Evolutionary conservation across 2,797 vertebrate genomes (phyloP), one percentile per base, ranked within the genome.

Genomic region (Benthosema pterotum): DNA sequence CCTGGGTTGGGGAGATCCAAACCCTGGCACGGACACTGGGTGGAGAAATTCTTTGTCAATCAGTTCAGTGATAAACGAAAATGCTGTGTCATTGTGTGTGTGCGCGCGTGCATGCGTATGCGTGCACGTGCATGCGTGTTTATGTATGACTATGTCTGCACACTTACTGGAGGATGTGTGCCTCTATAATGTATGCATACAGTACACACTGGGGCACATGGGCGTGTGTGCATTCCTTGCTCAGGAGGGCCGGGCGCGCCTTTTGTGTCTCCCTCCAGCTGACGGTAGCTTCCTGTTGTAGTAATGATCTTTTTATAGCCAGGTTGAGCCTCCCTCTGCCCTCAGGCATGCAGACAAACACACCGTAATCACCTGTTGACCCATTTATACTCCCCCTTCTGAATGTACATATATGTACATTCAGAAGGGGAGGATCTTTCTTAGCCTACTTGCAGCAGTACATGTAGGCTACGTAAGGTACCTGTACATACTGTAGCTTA

Each of bases 201-300:
- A 38, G 8, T 9, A 7, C 32, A 9, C 57, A 49, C 16, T n/a
- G 55, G 71, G 46, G 53, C 50, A 3, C 60, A 54, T 74, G 85
- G 72, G 81, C n/a, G 81, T 83, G 72, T 71, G 65, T 42, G 52
- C 52, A 75, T 79, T 77, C 67, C 72, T 73, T 32, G 13, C 64
- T 67, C 54, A 28, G 19, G 54, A 28, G 17, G 54, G 57, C 53
- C 13, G 22, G 50, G 63, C 50, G 65, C 15, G 65, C 28, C 25
- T 71, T 75, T 19, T 75, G 64, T 69, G 63, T 72, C 52, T 72
- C 56, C 73, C 60, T 80, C 64, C 69, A 79, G 81, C 73, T 82
- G 80, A 85, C 80, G 72, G 66, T 63, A 66, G 67, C 67, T 87
- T 90, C 90, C 87, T 80, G 74, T 84, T 82, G 68, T 69, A 83